phyloP scores from a whole-genome alignment of 2,888 invertebrate species.

The Cheilosia pagana region DNA sequence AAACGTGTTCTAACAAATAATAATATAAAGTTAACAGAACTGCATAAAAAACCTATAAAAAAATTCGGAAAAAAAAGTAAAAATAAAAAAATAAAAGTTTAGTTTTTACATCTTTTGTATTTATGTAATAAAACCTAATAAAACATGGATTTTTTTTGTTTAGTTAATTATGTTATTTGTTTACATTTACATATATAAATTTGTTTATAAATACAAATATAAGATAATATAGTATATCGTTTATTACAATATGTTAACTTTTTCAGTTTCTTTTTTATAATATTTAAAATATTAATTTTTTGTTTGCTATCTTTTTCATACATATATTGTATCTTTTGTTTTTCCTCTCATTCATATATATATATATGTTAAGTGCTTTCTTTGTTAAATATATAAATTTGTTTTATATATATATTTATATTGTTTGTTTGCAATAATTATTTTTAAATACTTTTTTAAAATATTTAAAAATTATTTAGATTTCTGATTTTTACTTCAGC shows the following conservation, averaged over 20 bases:
- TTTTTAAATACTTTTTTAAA: conserved; percentile 77
- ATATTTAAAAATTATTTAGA: conserved; percentile 78
- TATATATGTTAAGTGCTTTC: conserved; percentile 74
- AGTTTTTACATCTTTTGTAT: conserved; percentile 54
- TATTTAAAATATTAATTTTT: conserved; percentile 64
- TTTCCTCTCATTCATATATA: conserved; percentile 56
- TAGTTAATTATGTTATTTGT: conserved; percentile 40
- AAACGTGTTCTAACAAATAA: background rate
- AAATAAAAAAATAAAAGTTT: conserved; percentile 43
- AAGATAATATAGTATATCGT: conserved; percentile 76
- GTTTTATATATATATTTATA: conserved; percentile 52
- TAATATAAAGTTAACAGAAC: conserved; percentile 55
- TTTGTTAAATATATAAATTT: conserved; percentile 75
- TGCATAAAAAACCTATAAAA: conserved; percentile 37
- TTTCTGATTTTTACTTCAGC: conserved; percentile 56
- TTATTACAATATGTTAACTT: conserved; percentile 77
- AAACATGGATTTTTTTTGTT: conserved; percentile 50
- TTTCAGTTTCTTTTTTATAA: conserved; percentile 75
- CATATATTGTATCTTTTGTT: conserved; percentile 55
- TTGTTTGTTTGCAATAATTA: conserved; percentile 72
- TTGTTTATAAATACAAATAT: conserved; percentile 77
- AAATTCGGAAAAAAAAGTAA: conserved; percentile 43
- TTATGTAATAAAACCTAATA: conserved; percentile 59
- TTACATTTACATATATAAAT: conserved; percentile 75
- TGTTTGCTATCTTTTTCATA: conserved; percentile 46